These are phyloP conservation scores for Hemaris fuciformis DNA, from an alignment of 2,888 invertebrate genomes.

Conservation along the genomic window DNA sequence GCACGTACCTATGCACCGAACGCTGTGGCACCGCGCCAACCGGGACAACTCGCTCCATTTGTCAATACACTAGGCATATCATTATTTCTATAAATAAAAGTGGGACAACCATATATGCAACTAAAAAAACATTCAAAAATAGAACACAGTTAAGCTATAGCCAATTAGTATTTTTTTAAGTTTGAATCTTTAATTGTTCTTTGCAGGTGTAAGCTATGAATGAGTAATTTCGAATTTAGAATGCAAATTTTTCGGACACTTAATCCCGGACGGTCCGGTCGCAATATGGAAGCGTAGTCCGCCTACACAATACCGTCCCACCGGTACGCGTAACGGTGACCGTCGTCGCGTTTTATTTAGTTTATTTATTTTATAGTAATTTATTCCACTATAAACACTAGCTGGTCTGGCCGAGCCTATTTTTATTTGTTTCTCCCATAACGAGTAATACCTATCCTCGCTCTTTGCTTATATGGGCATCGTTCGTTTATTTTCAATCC, in stretches of 20 bases:
- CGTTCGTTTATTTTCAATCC: constrained; percentile 12
- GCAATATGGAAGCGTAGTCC: not conserved
- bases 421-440: constrained; percentile 37
- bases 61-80: constrained; percentile 1
- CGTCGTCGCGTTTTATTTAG: constrained; percentile 31
- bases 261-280: constrained; percentile 6
- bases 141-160: not conserved
- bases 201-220: too few species aligned
- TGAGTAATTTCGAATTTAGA: constrained; percentile 1
- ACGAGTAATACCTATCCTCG: constrained; percentile 11
- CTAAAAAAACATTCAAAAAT: not conserved
- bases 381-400: constrained; percentile 44
- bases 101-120: not conserved
- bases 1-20: constrained; percentile 5
- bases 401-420: constrained; percentile 33
- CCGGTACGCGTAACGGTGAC: constrained; percentile 58
- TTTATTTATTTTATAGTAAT: constrained; percentile 54
- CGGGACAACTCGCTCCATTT: constrained; percentile 1
- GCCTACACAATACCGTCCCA: constrained; percentile 15
- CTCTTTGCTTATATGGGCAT: constrained; percentile 1
- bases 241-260: not conserved
- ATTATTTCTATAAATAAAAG: not conserved
- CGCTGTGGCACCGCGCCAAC: constrained; percentile 1
- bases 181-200: not conserved
- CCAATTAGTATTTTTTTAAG: not conserved